Evolutionary conservation across 2,113 vertebrate species (phyloP).

Genomic region (Oreochromis tanganicae): DNA sequence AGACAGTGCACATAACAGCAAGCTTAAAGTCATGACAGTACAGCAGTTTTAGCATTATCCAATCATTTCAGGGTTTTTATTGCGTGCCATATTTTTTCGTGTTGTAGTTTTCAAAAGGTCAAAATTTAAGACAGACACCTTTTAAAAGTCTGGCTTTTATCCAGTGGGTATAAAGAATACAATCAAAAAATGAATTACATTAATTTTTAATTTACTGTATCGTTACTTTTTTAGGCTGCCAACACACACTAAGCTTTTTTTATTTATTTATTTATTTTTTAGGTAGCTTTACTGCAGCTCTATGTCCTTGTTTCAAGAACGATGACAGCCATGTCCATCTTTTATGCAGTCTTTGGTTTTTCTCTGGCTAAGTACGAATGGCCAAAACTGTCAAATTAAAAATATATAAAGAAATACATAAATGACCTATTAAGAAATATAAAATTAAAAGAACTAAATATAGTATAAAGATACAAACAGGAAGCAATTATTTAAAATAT

Average conservation of each 20-base stretch:
- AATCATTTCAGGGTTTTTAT: neutral
- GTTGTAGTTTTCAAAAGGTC: neutral
- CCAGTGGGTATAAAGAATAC: neutral
- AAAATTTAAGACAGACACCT: neutral
- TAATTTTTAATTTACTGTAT: neutral
- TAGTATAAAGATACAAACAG: neutral
- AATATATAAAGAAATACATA: neutral
- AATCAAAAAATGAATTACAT: neutral
- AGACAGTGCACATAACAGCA: neutral
- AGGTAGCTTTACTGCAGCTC: neutral
- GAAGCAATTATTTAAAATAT: neutral
- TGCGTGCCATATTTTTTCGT: neutral
- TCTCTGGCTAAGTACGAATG: neutral
- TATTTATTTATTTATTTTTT: fast-evolving
- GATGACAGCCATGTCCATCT: neutral
- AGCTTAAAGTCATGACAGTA: neutral
- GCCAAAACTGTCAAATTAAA: neutral
- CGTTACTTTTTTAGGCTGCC: neutral
- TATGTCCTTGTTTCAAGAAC: neutral
- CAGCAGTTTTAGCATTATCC: neutral
- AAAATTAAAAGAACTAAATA: neutral
- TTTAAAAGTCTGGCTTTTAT: neutral
- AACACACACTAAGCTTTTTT: neutral
- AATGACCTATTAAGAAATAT: neutral
- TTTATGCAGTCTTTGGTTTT: neutral